Evolutionary conservation across 2,888 invertebrate genomes (phyloP).

Genomic region (Caenorhabditis japonica): DNA sequence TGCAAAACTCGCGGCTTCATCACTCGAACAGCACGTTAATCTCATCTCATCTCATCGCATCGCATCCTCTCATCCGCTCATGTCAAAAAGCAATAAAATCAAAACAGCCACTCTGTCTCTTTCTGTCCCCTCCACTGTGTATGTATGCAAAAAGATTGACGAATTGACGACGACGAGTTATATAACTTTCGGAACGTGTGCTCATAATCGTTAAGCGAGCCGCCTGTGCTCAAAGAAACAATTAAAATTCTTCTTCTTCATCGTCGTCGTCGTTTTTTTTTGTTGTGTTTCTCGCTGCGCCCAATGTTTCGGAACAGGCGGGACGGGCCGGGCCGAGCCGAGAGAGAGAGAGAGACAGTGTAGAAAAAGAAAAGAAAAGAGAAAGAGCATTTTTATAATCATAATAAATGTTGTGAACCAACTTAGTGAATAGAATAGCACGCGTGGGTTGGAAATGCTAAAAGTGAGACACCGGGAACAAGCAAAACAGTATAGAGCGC

Average conservation of each 20-base stretch:
- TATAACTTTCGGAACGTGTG: constrained; percentile 30
- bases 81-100: constrained; percentile 57
- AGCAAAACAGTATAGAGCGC: too few relatives aligned
- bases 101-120: constrained; percentile 3
- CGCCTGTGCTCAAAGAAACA: constrained; percentile 20
- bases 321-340: not conserved
- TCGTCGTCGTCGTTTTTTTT: not conserved
- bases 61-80: too few relatives aligned
- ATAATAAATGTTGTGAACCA: too few relatives aligned
- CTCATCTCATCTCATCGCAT: too few relatives aligned
- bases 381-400: too few relatives aligned
- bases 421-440: too few relatives aligned
- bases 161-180: too few relatives aligned
- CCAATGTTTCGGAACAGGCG: not conserved
- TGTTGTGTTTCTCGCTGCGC: not conserved
- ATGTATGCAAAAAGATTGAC: too few relatives aligned
- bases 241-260: constrained; percentile 23
- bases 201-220: constrained; percentile 50
- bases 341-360: not conserved
- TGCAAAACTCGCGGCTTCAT: too few relatives aligned
- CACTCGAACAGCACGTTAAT: too few relatives aligned
- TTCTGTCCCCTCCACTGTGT: too few relatives aligned
- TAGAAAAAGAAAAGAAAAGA: not conserved
- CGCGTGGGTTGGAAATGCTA: not conserved
- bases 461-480: too few relatives aligned